Percentiles rank a stretch among this genome's conserved stretches.
phyloP scores from a whole-genome alignment of 2,113 vertebrate genomes.

The Zingel zingel region DNA sequence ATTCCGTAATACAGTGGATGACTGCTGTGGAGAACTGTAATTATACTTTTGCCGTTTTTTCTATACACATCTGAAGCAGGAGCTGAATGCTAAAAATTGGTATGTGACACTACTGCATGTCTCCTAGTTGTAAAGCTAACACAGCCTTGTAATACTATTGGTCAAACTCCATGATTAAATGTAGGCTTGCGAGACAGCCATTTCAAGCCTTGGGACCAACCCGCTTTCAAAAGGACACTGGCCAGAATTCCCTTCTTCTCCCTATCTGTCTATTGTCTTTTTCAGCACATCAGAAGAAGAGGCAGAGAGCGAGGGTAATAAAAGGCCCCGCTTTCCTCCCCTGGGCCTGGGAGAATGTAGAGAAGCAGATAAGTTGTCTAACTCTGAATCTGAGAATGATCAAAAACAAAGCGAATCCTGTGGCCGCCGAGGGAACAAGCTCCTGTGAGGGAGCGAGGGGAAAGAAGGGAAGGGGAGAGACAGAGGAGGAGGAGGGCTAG shows the following conservation, averaged over 20 bases:
- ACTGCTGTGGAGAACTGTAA: conserved; percentile 10
- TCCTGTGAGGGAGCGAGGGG: conserved; percentile 47
- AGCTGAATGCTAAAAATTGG: conserved; percentile 8
- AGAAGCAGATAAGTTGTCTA: conserved; percentile 79
- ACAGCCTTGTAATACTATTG: conserved; percentile 34
- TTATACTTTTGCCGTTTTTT: conserved; percentile 1
- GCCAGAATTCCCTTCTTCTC: conserved; percentile 65
- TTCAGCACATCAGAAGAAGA: conserved; percentile 76
- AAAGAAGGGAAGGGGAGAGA: background rate
- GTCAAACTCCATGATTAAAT: conserved; percentile 54
- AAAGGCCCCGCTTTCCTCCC: conserved; percentile 72
- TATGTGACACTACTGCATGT: conserved; percentile 24
- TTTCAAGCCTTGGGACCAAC: conserved; percentile 56
- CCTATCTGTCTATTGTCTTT: conserved; percentile 73
- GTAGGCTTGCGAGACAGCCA: conserved; percentile 21
- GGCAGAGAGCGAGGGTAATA: conserved; percentile 72
- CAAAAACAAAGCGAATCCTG: conserved; percentile 80
- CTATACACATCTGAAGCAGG: background rate
- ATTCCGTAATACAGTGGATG: background rate
- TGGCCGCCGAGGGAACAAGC: conserved; percentile 70
- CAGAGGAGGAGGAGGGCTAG: conserved; percentile 36
- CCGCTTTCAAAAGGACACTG: conserved; percentile 66
- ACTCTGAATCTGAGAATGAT: conserved; percentile 77
- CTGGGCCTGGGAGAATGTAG: conserved; percentile 73
- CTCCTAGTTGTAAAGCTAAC: conserved; percentile 22